Evolutionary conservation across 2,113 vertebrate genomes (phyloP).

Genomic region (Gambusia affinis): DNA sequence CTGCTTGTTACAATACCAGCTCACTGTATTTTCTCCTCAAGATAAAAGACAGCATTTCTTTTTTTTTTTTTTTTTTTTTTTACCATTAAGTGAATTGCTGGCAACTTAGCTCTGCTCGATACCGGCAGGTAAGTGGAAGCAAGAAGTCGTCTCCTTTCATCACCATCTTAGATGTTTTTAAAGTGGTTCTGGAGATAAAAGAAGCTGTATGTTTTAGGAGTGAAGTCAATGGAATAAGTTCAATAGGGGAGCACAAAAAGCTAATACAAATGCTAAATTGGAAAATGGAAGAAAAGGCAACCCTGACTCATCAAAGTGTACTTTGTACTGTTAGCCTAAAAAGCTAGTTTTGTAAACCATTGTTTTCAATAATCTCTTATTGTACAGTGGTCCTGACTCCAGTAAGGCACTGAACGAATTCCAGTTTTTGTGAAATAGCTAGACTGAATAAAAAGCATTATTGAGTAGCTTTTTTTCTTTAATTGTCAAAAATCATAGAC

Average conservation of each 20-base stretch:
- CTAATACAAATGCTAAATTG: background rate
- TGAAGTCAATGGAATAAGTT: conserved; percentile 31
- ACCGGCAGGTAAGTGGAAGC: conserved; percentile 28
- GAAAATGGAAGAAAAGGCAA: background rate
- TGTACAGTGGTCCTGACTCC: too few relatives aligned
- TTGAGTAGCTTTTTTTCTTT: too few relatives aligned
- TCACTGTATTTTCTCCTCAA: conserved; percentile 14
- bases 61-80: conserved; percentile 11
- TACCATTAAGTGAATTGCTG: conserved; percentile 61
- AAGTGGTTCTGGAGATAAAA: conserved; percentile 39
- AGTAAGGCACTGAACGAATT: too few relatives aligned
- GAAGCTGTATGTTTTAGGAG: conserved; percentile 14
- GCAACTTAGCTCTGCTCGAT: conserved; percentile 41
- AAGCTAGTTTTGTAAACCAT: background rate
- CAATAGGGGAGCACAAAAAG: background rate
- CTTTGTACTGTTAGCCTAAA: background rate
- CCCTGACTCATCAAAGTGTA: background rate
- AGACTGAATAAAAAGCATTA: too few relatives aligned
- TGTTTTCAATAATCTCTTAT: too few relatives aligned
- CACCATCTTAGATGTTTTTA: conserved; percentile 42
- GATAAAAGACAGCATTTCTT: conserved; percentile 46
- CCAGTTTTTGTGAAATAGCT: too few relatives aligned
- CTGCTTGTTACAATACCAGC: conserved; percentile 40
- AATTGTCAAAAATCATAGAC: background rate
- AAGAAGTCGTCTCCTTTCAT: conserved; percentile 45